Evolutionary conservation across 2,888 invertebrate genomes (phyloP), one percentile per base, ranked within the genome.

Genomic region (Byasa hedistus): DNA sequence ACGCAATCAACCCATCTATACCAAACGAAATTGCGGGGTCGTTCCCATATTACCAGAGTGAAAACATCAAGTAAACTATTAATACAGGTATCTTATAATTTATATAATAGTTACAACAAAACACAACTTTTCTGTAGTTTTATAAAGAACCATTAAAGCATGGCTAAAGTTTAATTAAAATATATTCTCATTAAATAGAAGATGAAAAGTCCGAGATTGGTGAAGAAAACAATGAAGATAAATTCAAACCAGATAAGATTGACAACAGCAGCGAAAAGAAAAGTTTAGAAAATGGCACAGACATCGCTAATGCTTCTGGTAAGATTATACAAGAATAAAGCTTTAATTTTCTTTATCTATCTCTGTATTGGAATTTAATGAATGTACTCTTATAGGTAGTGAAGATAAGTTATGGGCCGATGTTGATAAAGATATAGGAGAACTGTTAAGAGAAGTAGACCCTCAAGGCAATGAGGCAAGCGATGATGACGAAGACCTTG

Each of bases 321-420:
- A 23, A 58, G 52, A 10, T 32, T 32, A 32, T 32, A 32, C 8
- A 32, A 10, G 32, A 32, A 1, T 32, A 10, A 1, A 10, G 10
- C 32, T 32, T 32, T 32, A 32, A n/a, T n/a, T 32, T 32, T 32
- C 10, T 32, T 10, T 10, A 32, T 32, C 32, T 7, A 7, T 32
- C 8, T 32, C 8, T 10, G 7, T 32, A 32, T 1, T 32, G 3
- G 27, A 4, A 5, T 27, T 3, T 27, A 27, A 32, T 32, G 1
- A 32, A 10, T 32, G 10, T 32, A 32, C 32, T 32, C 64, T 27
- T 39, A 24, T 70, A 87, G 94, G 89, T 39, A 93, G 87, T 68
- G 94, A 95, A 73, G 95, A 95, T 74, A 95, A 96, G 76, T 78
- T 95, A 65, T 96, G 96, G 96, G 96, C 95, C 32, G 96, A 96